phyloP scores from a whole-genome alignment of 2,797 vertebrate genomes.

The Eupleurogrammus muticus region DNA sequence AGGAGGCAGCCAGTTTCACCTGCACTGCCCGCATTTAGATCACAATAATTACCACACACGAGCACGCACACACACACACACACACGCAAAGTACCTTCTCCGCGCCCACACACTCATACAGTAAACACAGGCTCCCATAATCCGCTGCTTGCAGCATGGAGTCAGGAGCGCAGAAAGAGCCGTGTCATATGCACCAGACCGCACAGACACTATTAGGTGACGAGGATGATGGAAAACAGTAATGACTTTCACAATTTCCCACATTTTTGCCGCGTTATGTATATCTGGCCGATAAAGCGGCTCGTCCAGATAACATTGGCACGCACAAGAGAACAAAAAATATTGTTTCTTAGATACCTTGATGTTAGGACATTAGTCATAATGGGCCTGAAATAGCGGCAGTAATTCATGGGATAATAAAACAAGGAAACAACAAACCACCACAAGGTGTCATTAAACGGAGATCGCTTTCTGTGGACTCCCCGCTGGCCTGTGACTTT shows the following conservation, averaged over 20 bases:
- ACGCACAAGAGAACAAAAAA: slow-evolving; percentile 6
- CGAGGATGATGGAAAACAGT: neutral
- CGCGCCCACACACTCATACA: slow-evolving; percentile 56
- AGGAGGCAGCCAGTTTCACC: slow-evolving; percentile 86
- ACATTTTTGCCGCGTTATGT: slow-evolving; percentile 14
- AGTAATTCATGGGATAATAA: slow-evolving; percentile 6
- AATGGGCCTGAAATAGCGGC: slow-evolving; percentile 12
- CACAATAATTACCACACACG: slow-evolving; percentile 83
- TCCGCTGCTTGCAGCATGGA: slow-evolving; percentile 26
- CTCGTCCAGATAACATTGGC: neutral
- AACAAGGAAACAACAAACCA: neutral
- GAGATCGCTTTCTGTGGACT: slow-evolving; percentile 1
- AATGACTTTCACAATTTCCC: slow-evolving; percentile 6
- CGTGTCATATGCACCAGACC: slow-evolving; percentile 11
- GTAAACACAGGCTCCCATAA: slow-evolving; percentile 34
- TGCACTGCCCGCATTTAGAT: slow-evolving; percentile 85
- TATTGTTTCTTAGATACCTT: slow-evolving; percentile 12
- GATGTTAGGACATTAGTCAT: slow-evolving; percentile 7
- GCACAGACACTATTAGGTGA: slow-evolving; percentile 18
- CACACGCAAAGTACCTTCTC: slow-evolving; percentile 47
- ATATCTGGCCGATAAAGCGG: slow-evolving; percentile 6
- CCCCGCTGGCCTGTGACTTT: slow-evolving; percentile 29
- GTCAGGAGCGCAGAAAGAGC: neutral
- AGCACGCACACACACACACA: slow-evolving; percentile 57
- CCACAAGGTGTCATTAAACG: slow-evolving; percentile 1